Evolutionary conservation across 2,888 invertebrate species (phyloP), one percentile per base, ranked within the genome.

Genomic region (Eudemis profundana): DNA sequence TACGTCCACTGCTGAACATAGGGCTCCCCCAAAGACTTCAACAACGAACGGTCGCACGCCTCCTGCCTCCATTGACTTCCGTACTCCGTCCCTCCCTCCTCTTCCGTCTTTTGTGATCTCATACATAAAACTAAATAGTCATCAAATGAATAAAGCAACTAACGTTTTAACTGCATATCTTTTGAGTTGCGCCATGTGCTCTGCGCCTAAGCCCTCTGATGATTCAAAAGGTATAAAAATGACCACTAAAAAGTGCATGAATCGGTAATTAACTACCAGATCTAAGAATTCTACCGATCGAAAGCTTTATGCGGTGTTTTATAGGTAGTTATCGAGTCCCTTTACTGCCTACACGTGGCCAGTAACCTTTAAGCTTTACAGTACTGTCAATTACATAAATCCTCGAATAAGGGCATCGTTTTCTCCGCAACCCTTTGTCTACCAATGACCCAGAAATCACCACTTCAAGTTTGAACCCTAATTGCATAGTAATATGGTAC

Each of bases 351-450:
- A 56, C 56, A 56, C 56, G 42, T 56, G 56, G 56, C 51, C 50
- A 49, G 42, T 49, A 62, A 66, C 62, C 68, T 62, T 62, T 68
- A 47, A 59, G 47, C 46, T 38, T 63, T 49, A 38, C 56, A 19
- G 49, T 46, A 57, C 50, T 56, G 40, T 38, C 66, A 69, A 65
- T 69, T 69, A 72, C 74, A 74, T 79, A 82, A 82, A 82, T 79
- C 71, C 75, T 74, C 79, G 71, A 82, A 82, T 82, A 82, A 82
- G 83, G 82, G 78, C 78, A 74, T 65, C 68, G 82, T 81, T 87
- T 87, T 87, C 87, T 86, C 83, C 82, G 74, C 78, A 78, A 77
- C 79, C 80, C 81, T 83, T 81, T 80, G 80, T 79, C 75, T 76
- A 67, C 59, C 63, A 67, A 67, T 77, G 76, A 77, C 76, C 77